Evolutionary conservation across 2,113 vertebrate species (phyloP).

Genomic region (Strix aluco): DNA sequence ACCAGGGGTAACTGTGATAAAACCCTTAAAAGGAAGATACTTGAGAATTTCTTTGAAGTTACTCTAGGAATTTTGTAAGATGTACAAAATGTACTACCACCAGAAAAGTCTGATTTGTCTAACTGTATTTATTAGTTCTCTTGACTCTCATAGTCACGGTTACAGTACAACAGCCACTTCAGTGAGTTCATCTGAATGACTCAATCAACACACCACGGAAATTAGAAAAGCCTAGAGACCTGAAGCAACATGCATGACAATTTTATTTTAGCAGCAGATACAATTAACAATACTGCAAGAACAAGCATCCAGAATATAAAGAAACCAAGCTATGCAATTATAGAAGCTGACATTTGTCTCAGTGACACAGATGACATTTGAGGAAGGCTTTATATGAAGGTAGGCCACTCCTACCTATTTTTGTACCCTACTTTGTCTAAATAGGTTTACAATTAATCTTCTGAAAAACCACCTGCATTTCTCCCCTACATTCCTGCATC

Average conservation of each 20-base stretch:
- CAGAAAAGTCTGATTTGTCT: background rate
- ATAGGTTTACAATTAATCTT: background rate
- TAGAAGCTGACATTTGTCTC: background rate
- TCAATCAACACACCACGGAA: background rate
- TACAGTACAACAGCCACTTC: background rate
- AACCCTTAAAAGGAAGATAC: background rate
- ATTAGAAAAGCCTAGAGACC: slow-evolving; percentile 11
- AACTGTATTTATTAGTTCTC: background rate
- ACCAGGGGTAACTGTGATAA: background rate
- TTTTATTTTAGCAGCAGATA: background rate
- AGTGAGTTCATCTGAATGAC: slow-evolving; percentile 2
- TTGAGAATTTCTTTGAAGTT: background rate
- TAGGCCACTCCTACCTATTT: background rate
- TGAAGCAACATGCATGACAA: background rate
- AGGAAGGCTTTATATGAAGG: background rate
- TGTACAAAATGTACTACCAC: background rate
- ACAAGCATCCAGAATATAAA: background rate
- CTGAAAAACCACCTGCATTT: background rate
- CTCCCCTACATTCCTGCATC: background rate
- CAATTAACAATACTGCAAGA: slow-evolving; percentile 10
- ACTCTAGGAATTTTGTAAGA: background rate
- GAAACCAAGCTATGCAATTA: background rate
- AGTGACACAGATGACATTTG: background rate
- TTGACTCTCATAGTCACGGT: background rate
- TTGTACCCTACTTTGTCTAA: background rate